Base-by-base conservation (phyloP, 2,797 vertebrate genomes). In the Menidia menidia region DNA sequence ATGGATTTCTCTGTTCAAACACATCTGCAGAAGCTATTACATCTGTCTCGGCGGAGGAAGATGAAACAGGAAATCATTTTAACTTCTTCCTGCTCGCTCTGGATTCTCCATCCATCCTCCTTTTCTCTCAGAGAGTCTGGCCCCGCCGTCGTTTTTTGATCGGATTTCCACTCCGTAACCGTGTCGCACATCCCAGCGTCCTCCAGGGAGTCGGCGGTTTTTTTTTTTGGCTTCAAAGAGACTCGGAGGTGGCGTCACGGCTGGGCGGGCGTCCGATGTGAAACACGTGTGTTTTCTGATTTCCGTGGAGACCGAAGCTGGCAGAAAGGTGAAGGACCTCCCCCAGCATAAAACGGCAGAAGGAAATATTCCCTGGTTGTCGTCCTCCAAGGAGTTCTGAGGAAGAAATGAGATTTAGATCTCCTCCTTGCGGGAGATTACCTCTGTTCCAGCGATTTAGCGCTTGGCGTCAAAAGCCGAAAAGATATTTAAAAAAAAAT, bases 21-120 rank as follows among this genome's bases (percentile, higher is more conserved):
- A 86, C 87, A 89, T 90, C 87, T 90, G 89, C 69, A 81, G 58
- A 69, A 88, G 57, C 59, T 60, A 88, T 90, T 81, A 78, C 76
- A 48, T 75, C 57, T 48, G 83, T 77, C 85, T 85, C 84, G n/a
- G 69, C 0, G 80, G 87, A 86, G 68, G 79, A 84, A 82, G 63
- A 74, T 35, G 0, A 57, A 75, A 60, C 55, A 74, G 79, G 62
- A 82, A 79, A 76, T 71, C 53, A 45, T 64, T 71, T 71, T 56
- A 19, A 53, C 60, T 60, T 87, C 78, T 68, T 83, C 59, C 51
- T 25, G 25, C 25, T 64, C 52, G 57, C 69, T 72, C 72, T 81
- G 75, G 65, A 60, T 78, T 83, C 73, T 18, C 62, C 73, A 72
- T 18, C 62, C 73, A 72, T 86, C 68, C 45, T 54, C 47, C 64